Evolutionary conservation across 2,113 vertebrate genomes (phyloP).

Genomic region (Silurus glanis): DNA sequence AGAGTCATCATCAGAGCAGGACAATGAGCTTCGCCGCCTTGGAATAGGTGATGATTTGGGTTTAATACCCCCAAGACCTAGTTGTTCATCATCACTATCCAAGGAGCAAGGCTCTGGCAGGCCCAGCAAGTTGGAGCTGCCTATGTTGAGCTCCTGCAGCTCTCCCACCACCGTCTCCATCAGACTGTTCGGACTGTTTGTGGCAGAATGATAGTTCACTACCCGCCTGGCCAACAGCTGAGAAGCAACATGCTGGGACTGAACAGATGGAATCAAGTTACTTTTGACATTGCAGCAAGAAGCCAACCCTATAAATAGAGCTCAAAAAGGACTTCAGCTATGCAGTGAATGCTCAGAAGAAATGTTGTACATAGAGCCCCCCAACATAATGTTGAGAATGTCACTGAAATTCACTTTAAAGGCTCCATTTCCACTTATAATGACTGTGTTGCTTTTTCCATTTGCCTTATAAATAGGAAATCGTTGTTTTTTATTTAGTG

Average conservation of each 20-base stretch:
- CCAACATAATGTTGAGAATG: conserved; percentile 23
- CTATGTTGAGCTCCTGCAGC: conserved; percentile 66
- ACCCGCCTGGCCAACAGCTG: conserved; percentile 72
- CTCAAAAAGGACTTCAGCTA: conserved; percentile 75
- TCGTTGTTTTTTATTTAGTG: background rate
- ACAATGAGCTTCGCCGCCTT: conserved; percentile 62
- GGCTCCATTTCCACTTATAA: background rate
- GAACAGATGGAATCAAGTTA: conserved; percentile 90
- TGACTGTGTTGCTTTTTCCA: background rate
- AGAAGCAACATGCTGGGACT: conserved; percentile 84
- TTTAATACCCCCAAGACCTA: conserved; percentile 61
- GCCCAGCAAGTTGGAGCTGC: conserved; percentile 53
- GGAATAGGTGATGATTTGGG: conserved; percentile 71
- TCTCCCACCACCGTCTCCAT: conserved; percentile 84
- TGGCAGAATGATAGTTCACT: conserved; percentile 68
- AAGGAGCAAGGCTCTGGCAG: conserved; percentile 50
- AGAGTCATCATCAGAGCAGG: conserved; percentile 63
- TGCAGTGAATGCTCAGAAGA: conserved; percentile 70
- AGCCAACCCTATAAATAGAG: conserved; percentile 93
- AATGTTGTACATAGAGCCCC: conserved; percentile 59
- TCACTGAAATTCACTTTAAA: background rate
- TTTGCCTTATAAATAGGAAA: background rate
- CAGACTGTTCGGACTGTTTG: conserved; percentile 75
- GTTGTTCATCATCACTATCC: conserved; percentile 66
- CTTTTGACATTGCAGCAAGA: conserved; percentile 89